phyloP scores from a whole-genome alignment of 2,888 invertebrate species.

The Cactoblastis cactorum region DNA sequence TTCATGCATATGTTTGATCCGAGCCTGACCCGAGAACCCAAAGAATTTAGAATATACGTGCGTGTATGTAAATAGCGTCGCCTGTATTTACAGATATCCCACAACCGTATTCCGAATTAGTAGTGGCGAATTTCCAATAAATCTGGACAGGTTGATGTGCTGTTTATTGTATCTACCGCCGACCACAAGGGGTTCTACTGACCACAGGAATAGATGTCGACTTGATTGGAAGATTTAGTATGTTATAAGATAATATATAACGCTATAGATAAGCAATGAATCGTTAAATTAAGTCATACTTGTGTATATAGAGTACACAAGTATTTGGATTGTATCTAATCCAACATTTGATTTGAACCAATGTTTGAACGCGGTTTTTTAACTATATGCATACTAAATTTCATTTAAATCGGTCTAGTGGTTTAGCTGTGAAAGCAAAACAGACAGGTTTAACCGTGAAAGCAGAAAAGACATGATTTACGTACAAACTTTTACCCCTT shows the following conservation, averaged over 20 bases:
- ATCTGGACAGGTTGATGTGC: not conserved
- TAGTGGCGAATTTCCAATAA: not conserved
- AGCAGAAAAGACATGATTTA: too few species aligned
- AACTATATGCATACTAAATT: too few species aligned
- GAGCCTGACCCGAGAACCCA: slow-evolving; percentile 28
- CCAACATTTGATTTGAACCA: too few species aligned
- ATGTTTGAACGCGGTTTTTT: too few species aligned
- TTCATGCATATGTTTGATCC: slow-evolving; percentile 27
- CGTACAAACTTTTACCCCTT: too few species aligned
- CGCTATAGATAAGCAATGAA: not conserved
- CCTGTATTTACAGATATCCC: not conserved
- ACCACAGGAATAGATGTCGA: slow-evolving; percentile 3
- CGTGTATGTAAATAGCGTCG: slow-evolving; percentile 39
- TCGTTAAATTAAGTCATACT: not conserved
- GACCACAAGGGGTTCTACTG: slow-evolving; percentile 3
- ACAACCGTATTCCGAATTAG: not conserved
- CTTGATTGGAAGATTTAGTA: not conserved
- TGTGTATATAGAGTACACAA: not conserved
- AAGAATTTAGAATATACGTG: slow-evolving; percentile 33
- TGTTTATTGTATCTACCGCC: not conserved
- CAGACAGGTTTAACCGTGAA: too few species aligned
- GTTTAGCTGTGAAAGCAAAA: too few species aligned
- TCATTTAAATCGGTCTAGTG: too few species aligned
- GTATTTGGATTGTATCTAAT: too few species aligned
- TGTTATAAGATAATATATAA: not conserved